Percentiles rank a stretch among this genome's conserved stretches.
These are phyloP conservation scores for Palaemon carinicauda DNA, from an alignment of 1,140 invertebrate species.

Conservation along the genomic window DNA sequence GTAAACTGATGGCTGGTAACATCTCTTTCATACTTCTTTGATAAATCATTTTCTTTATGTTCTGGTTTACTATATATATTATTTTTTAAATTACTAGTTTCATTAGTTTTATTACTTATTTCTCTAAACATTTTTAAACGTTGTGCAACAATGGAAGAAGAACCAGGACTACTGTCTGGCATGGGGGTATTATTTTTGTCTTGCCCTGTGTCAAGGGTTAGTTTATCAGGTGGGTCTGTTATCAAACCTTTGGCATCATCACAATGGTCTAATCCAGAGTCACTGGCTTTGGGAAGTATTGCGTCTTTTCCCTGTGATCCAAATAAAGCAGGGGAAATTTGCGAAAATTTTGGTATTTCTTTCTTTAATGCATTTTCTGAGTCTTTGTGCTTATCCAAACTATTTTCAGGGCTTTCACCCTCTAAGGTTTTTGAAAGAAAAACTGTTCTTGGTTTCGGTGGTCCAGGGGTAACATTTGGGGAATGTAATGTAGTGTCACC, in stretches of 20 bases:
- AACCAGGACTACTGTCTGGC: neutral
- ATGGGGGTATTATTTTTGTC: neutral
- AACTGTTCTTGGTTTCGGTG: slow-evolving; percentile 50
- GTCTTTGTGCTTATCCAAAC: neutral
- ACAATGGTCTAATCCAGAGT: neutral
- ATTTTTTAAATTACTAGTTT: slow-evolving; percentile 48
- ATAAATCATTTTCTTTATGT: neutral
- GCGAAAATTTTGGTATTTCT: slow-evolving; percentile 2
- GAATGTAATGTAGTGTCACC: neutral
- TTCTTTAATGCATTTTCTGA: neutral
- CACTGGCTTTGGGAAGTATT: neutral
- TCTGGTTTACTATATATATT: slow-evolving; percentile 48
- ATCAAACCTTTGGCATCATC: slow-evolving; percentile 16
- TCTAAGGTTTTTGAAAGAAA: slow-evolving; percentile 53
- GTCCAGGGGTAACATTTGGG: slow-evolving; percentile 2
- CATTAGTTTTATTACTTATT: slow-evolving; percentile 19
- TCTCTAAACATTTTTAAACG: slow-evolving; percentile 36
- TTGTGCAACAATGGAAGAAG: slow-evolving; percentile 38
- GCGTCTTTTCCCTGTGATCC: neutral
- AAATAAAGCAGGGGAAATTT: slow-evolving; percentile 45
- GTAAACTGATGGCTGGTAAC: no score
- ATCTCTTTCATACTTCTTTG: slow-evolving; percentile 16
- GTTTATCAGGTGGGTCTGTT: slow-evolving; percentile 25
- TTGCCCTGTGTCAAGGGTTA: slow-evolving; percentile 46
- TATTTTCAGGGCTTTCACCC: neutral